A percentile compares a stretch with the other conserved stretches of the same genome.
phyloP scores from a whole-genome alignment of 2,113 vertebrate species.

The Pseudorasbora parva region DNA sequence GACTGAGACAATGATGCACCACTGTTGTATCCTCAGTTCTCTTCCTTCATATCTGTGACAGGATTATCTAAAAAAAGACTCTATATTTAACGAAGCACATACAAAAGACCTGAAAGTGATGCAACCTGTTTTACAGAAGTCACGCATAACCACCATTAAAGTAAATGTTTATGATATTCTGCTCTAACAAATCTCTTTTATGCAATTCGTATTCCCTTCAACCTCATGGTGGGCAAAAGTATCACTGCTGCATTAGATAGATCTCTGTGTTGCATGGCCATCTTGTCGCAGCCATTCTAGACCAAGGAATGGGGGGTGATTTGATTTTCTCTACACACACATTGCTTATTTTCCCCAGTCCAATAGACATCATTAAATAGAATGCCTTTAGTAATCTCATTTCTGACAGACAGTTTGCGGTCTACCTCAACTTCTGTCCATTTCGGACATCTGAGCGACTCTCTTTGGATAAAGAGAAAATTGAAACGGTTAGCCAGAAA shows the following conservation, averaged over 20 bases:
- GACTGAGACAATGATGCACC: too few relatives aligned
- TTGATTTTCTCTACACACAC: constrained; percentile 63
- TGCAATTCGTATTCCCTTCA: not conserved
- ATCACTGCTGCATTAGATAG: constrained; percentile 59
- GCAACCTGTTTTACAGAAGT: too few relatives aligned
- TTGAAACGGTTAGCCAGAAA: constrained; percentile 50
- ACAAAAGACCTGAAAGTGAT: too few relatives aligned
- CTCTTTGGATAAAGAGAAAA: constrained; percentile 59
- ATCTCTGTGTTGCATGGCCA: constrained; percentile 45
- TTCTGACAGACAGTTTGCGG: constrained; percentile 48
- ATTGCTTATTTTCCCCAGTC: constrained; percentile 64
- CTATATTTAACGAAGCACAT: too few relatives aligned
- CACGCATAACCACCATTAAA: too few relatives aligned
- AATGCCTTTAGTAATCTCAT: constrained; percentile 67
- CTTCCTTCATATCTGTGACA: too few relatives aligned
- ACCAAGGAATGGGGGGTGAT: constrained; percentile 62
- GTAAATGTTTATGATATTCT: not conserved
- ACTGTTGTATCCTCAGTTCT: too few relatives aligned
- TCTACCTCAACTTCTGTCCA: constrained; percentile 24
- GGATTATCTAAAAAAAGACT: too few relatives aligned
- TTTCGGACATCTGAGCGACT: constrained; percentile 42
- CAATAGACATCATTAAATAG: constrained; percentile 63
- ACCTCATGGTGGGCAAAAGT: too few relatives aligned
- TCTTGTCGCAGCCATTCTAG: constrained; percentile 37
- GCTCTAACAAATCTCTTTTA: not conserved